Evolutionary conservation across 2,113 vertebrate species (phyloP).

Genomic region (Anguilla japonica): DNA sequence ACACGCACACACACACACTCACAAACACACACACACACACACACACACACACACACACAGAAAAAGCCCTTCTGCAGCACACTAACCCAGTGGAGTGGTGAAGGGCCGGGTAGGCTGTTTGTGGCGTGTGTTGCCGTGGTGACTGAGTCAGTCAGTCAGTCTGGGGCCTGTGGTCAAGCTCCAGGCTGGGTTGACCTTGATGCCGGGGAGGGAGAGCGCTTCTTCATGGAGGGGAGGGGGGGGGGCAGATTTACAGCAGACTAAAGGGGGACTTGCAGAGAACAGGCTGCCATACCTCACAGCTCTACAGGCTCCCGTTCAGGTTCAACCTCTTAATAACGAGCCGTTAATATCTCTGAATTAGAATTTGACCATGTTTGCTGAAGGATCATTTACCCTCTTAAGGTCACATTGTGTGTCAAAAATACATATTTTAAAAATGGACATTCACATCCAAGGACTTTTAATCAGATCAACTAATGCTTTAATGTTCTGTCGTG

Average conservation of each 20-base stretch:
- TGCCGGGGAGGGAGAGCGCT: too few relatives aligned
- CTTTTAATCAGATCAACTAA: too few relatives aligned
- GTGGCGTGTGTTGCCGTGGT: constrained; percentile 76
- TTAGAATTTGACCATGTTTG: too few relatives aligned
- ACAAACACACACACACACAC: background rate
- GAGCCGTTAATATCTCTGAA: too few relatives aligned
- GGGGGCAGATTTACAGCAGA: background rate
- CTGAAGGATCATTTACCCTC: too few relatives aligned
- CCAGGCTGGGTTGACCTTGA: constrained; percentile 90
- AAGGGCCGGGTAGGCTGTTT: constrained; percentile 89
- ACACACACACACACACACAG: background rate
- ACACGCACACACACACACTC: too few relatives aligned
- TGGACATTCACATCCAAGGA: too few relatives aligned
- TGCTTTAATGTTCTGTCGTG: too few relatives aligned
- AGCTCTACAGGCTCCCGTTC: too few relatives aligned
- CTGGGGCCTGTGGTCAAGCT: constrained; percentile 84
- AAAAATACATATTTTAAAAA: too few relatives aligned
- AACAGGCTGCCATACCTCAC: background rate
- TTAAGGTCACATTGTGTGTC: too few relatives aligned
- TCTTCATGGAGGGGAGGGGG: constrained; percentile 57
- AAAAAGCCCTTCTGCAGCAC: background rate
- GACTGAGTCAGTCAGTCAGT: constrained; percentile 79
- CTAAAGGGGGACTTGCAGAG: background rate
- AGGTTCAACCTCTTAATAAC: too few relatives aligned
- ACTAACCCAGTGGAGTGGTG: constrained; percentile 89